phyloP scores from a whole-genome alignment of 2,888 invertebrate species.

The Amblyteles armatorius region DNA sequence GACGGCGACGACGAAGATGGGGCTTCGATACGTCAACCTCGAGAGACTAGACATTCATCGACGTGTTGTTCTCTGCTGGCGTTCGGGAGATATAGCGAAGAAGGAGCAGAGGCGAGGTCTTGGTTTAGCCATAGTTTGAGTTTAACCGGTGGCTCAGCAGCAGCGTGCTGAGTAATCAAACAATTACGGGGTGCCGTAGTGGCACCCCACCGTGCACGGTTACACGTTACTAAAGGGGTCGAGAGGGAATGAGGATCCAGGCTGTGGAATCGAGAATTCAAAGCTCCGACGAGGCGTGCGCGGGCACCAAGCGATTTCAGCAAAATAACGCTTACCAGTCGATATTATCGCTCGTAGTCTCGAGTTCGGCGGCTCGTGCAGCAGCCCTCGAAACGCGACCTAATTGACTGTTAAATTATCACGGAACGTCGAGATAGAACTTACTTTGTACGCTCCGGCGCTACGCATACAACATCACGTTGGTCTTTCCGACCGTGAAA shows the following conservation, averaged over 20 bases:
- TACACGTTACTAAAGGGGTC: constrained; percentile 49
- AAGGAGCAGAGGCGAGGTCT: constrained; percentile 72
- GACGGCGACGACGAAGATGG: constrained; percentile 41
- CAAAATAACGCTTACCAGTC: constrained; percentile 82
- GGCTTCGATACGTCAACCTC: constrained; percentile 56
- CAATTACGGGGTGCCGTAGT: constrained; percentile 79
- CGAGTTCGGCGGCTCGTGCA: constrained; percentile 57
- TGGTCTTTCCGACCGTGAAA: constrained; percentile 2
- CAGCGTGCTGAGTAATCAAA: constrained; percentile 84
- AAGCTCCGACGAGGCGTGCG: constrained; percentile 66
- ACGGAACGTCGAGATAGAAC: constrained; percentile 67
- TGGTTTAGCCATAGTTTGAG: constrained; percentile 81
- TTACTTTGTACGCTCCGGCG: constrained; percentile 55
- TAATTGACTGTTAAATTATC: constrained; percentile 84
- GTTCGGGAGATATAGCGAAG: constrained; percentile 23
- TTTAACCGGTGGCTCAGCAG: constrained; percentile 80
- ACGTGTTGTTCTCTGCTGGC: constrained; percentile 16
- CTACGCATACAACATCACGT: constrained; percentile 8
- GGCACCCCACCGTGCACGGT: constrained; percentile 55
- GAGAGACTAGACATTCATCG: constrained; percentile 26
- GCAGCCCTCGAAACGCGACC: constrained; percentile 74
- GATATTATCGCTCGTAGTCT: constrained; percentile 67
- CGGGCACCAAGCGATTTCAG: constrained; percentile 79
- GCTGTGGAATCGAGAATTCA: constrained; percentile 67
- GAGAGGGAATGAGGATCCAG: constrained; percentile 54